Conservation (phyloP, 2,888 invertebrate genomes). For the Cataglyphis cursor region DNA sequence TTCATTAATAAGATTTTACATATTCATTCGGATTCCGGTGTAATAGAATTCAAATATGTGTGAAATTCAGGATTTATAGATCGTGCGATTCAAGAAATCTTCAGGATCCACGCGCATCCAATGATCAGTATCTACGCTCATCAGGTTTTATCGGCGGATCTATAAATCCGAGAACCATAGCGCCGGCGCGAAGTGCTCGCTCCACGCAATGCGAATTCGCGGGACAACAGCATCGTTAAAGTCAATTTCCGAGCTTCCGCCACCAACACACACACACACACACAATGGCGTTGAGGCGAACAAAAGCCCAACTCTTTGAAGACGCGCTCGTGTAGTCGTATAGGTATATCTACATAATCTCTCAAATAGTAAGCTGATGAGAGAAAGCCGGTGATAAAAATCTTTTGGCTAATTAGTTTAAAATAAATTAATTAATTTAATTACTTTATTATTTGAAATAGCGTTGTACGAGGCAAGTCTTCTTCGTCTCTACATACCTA, state of each 20-base stretch:
- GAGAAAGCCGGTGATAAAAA: background rate
- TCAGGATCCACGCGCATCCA: background rate
- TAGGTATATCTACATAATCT: background rate
- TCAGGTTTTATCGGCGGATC: slow-evolving; percentile 35
- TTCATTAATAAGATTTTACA: background rate
- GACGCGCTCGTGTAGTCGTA: background rate
- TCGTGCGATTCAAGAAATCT: background rate
- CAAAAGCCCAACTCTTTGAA: slow-evolving; percentile 1
- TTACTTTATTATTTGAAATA: slow-evolving; percentile 25
- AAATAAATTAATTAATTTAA: slow-evolving; percentile 14
- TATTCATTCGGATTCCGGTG: background rate
- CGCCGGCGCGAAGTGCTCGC: background rate
- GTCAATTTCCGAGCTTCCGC: slow-evolving; percentile 45
- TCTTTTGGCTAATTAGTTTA: slow-evolving; percentile 23
- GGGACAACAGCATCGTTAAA: slow-evolving; percentile 41
- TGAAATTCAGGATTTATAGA: slow-evolving; percentile 15
- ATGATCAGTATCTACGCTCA: background rate
- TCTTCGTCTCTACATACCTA: background rate
- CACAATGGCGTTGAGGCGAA: background rate
- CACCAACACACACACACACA: background rate
- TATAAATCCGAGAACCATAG: slow-evolving; percentile 33
- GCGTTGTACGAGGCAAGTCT: background rate
- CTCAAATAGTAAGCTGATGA: slow-evolving; percentile 12
- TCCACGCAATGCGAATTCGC: slow-evolving; percentile 32
- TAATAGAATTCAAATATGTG: background rate